Evolutionary conservation across 2,797 vertebrate genomes (phyloP).

Genomic region (Aplochiton taeniatus): DNA sequence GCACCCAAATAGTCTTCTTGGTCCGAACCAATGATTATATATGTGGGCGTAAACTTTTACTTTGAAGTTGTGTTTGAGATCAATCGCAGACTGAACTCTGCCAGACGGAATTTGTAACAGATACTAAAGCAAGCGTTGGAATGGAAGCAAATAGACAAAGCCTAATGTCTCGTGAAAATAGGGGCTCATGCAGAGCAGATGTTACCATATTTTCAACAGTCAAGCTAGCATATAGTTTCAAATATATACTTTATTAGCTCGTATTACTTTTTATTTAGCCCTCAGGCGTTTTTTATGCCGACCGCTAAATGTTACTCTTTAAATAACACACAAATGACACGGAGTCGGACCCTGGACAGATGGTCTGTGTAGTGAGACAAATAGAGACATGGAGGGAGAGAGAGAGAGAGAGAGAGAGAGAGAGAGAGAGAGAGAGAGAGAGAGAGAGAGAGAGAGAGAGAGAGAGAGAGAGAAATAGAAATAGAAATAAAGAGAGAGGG

Average conservation of each 20-base stretch:
- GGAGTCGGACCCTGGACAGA: too few species aligned
- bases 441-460: slow-evolving; percentile 5
- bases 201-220: too few species aligned
- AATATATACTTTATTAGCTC: too few species aligned
- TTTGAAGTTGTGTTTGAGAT: slow-evolving; percentile 46
- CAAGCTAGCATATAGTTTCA: too few species aligned
- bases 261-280: too few species aligned
- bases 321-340: too few species aligned
- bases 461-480: too few species aligned
- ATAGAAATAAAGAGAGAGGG: slow-evolving; percentile 6
- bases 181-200: too few species aligned
- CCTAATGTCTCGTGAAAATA: too few species aligned
- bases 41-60: slow-evolving; percentile 23
- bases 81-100: slow-evolving; percentile 22
- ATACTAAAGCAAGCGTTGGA: background rate
- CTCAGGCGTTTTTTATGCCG: too few species aligned
- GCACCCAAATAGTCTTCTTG: slow-evolving; percentile 31
- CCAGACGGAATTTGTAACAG: slow-evolving; percentile 28
- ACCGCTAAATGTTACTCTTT: too few species aligned
- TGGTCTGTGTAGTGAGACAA: background rate
- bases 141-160: too few species aligned
- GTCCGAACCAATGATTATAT: slow-evolving; percentile 25
- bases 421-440: background rate
- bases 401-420: slow-evolving; percentile 2
- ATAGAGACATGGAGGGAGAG: slow-evolving; percentile 10